Evolutionary conservation across 2,113 vertebrate genomes (phyloP), one percentile per base, ranked within the genome.

Genomic region (Megaceryle maxima): DNA sequence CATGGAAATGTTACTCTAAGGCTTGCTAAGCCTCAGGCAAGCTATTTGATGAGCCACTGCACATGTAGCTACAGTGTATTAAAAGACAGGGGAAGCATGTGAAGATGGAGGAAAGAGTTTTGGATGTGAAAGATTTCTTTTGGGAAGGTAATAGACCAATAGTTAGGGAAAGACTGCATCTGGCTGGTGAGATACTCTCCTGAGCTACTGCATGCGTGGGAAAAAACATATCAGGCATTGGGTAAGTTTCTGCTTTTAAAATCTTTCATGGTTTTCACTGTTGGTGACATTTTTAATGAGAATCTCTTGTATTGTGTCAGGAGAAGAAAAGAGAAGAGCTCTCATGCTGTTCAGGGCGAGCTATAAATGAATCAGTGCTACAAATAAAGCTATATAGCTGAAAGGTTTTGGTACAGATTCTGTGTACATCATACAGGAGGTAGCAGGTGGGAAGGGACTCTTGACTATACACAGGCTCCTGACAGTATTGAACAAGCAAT

Each of bases 251-350:
- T 28, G 60, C 60, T 91, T 88, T 72, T 60, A 60, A 92, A 82
- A 29, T 76, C 48, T 89, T 79, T 17, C 53, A 19, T 1, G 2
- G 13, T 68, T 88, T 76, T 95, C 73, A 64, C 29, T 37, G 48
- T 63, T 75, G 73, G 29, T 87, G 81, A 51, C 48, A 55, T 68
- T 91, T 89, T 81, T 87, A 95, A 89, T 79, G 62, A 93, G 19
- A 81, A 3, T n/a, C 57, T 66, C 37, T 56, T 68, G 44, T 33
- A 69, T n/a, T 69, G 60, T 87, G 81, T 68, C 53, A 57, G 66
- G 41, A 81, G 39, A 78, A 88, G 76, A 88, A 68, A 78, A 57
- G 33, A 66, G 33, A 68, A 66, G 68, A 81, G 16, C 9, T 56
- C 22, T 83, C 37, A 10, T 12, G 33, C 3, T 3, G 43, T 29